Base-by-base conservation (phyloP, 1,140 invertebrate species). In the Lineus longissimus region DNA sequence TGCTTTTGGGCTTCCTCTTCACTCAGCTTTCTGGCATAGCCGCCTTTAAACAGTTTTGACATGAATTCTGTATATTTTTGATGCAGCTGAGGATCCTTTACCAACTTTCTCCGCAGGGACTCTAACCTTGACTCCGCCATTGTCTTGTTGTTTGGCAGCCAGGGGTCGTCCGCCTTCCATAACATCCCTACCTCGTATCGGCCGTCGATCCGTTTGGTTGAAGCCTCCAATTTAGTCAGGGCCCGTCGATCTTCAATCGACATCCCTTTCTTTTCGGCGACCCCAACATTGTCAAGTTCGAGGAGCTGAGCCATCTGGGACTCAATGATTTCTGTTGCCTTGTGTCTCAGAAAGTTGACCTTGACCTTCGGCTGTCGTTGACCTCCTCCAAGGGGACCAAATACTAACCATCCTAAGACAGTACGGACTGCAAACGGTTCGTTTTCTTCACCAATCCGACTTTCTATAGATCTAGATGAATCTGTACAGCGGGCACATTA, bases 371-470 rank as follows among this genome's bases (percentile, higher is more conserved):
- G n/a, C n/a, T n/a, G n/a, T 29, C 7, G 25, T 11, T 43, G 2
- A 11, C 43, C 11, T 40, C 25, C 30, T 59, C n/a, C 55, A 27
- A 63, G 13, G 29, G 60, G 60, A 25, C 67, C 67, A 25, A 62
- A 55, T 19, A 69, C 45, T 4, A 59, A 45, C 67, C 67, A 68
- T 2, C 67, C 67, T 40, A 68, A 33, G 7, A 41, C 45, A 1
- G 67, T 68, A 51, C 63, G 29, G 25, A 65, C 56, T n/a, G 63
- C 67, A 47, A 68, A 68, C 36, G 63, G 63, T 1, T 61, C 51
- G 33, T 55, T 30, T 15, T 47, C 33, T 23, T 36, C n/a, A 57
- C 58, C 27, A 6, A n/a, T n/a, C n/a, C n/a, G 29, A 1, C 63
- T 54, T 6, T n/a, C n/a, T n/a, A n/a, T n/a, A n/a, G n/a, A n/a